These are phyloP conservation scores for Phalacrocorax carbo DNA, from an alignment of 2,113 vertebrate species.

Conservation along the genomic window DNA sequence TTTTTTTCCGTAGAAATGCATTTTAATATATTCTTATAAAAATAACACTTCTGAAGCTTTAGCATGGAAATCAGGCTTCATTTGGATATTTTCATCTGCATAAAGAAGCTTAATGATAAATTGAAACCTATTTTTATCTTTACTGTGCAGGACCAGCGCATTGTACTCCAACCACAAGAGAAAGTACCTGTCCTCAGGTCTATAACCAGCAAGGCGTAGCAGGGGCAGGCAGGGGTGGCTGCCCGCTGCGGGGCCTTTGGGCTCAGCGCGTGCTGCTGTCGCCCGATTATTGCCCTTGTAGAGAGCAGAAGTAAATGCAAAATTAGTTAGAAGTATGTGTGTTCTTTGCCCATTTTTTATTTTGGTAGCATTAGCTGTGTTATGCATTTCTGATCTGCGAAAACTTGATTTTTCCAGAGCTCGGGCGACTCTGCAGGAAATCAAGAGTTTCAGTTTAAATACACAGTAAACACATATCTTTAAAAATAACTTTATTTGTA, in stretches of 20 bases:
- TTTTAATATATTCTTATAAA: not conserved
- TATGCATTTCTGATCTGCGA: not conserved
- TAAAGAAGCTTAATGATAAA: not conserved
- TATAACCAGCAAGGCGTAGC: not conserved
- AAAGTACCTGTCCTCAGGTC: not conserved
- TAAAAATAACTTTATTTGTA: not conserved
- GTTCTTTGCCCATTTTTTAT: not conserved
- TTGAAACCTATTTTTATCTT: not conserved
- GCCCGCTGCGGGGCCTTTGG: not conserved
- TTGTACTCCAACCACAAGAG: not conserved
- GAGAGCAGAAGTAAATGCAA: not conserved
- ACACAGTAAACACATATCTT: accelerated
- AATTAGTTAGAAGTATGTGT: not conserved
- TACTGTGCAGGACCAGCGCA: not conserved
- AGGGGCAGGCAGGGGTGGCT: not conserved
- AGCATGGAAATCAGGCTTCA: not conserved
- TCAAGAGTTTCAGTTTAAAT: not conserved
- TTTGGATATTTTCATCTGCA: not conserved
- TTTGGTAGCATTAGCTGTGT: not conserved
- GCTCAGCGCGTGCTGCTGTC: not conserved
- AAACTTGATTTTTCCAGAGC: not conserved
- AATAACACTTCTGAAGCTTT: not conserved
- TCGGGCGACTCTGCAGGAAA: not conserved
- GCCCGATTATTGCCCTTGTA: accelerated
- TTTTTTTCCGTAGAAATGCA: not conserved